Evolutionary conservation across 1,140 invertebrate genomes (phyloP), one percentile per base, ranked within the genome.

Genomic region (Zaprionus nigranus): DNA sequence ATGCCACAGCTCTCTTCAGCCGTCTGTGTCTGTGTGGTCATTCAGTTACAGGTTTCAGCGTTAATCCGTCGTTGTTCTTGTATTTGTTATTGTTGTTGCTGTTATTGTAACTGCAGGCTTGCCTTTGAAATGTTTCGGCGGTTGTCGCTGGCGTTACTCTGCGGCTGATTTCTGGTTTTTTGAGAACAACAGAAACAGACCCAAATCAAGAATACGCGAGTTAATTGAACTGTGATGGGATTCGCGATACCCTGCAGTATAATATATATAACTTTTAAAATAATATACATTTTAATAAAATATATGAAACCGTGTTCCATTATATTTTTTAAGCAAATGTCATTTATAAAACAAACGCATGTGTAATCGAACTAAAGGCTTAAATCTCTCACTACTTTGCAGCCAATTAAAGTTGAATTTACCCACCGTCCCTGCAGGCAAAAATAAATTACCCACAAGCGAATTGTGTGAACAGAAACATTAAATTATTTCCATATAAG

Each of bases 41-140:
- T 66, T 73, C 81, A 79, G 81, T 79, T 88, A 81, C 81, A 84
- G 81, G 81, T 81, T 79, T 84, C 79, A 70, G 82, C 76, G 82
- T 86, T 86, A 79, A 86, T 86, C 82, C 79, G 62, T 84, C 72
- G 70, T 83, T 68, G 65, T 79, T 64, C 49, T 60, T 60, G 30
- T n/a, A 67, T 57, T 26, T 56, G 38, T 30, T 56, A 76, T 70
- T 79, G 78, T 75, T 71, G 68, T 80, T 5, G 38, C 60, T 84
- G 70, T 74, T 72, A 49, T 62, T 66, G 82, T 46, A 71, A 77
- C 54, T 80, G 64, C 60, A 80, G 84, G 84, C 62, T 73, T 88
- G 84, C 88, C 84, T 88, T 88, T 83, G 67, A 83, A 87, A 73
- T 80, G 80, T 87, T 87, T 87, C 84, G 58, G 66, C 65, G 84